Evolutionary conservation across 2,113 vertebrate species (phyloP), one percentile per base, ranked within the genome.

Genomic region (Arothron firmamentum): DNA sequence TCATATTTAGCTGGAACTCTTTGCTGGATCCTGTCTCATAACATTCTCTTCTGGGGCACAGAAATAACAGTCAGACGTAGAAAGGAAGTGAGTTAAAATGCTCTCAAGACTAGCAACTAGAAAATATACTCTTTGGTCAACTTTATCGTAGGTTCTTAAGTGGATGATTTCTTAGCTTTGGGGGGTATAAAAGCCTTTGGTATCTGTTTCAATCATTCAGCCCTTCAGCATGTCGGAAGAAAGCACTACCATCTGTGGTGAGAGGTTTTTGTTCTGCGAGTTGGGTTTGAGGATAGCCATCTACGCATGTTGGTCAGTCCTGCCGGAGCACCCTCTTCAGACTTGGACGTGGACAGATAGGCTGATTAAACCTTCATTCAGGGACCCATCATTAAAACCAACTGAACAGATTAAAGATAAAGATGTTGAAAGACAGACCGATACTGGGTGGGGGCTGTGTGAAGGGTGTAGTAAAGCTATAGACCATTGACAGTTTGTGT

Each of bases 171-270:
- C 34, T 71, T 70, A 64, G 50, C 41, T 72, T 86, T 82, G 85
- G 86, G 17, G 84, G 67, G 75, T 80, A 65, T 62, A 70, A 57
- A 77, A 81, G 75, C 70, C 88, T 86, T 87, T 87, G 87, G 85
- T 78, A 80, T 85, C 38, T 85, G 4, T 31, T 52, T 28, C 19
- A 57, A 59, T 65, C 19, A 61, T 73, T 79, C 56, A 67, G 74
- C 45, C 71, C 68, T 78, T 87, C 79, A 92, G 92, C 93, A 94
- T 93, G 92, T 92, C 91, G 94, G 94, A 94, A 94, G 95, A 96
- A 96, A 94, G 95, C 94, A 96, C 93, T 93, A 90, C 74, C 45
- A 86, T 87, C 89, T 90, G 90, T 91, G 89, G 80, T 83, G 91
- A 87, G 91, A 82, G 87, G 86, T 71, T 23, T 49, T 48, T 42